Evolutionary conservation across 2,113 vertebrate genomes (phyloP), one percentile per base, ranked within the genome.

Genomic region (Trogon melanurus): DNA sequence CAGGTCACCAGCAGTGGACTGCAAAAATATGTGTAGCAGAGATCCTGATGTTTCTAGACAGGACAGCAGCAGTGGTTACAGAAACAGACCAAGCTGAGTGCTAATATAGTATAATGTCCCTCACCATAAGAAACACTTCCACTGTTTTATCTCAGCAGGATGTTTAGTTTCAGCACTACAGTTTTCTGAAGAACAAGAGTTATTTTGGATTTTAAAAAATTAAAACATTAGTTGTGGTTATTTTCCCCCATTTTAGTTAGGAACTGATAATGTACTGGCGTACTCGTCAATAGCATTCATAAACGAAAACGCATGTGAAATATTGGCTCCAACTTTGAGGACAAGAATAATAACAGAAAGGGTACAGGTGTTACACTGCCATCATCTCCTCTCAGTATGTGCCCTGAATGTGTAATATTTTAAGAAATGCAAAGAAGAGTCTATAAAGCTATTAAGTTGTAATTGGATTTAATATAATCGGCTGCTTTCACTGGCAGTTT

Each of bases 401-500:
- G 50, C 15, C 38, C 80, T 61, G 80, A 84, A 87, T 18, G 41
- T 3, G 9, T 16, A 79, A 29, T 11, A 73, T 51, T 66, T 91
- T 38, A 84, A 95, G 51, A 62, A 94, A 74, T 29, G 41, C 45
- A 80, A 83, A 90, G 48, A 85, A 50, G 34, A 80, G 34, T 64
- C 60, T 19, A 61, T 41, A 81, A 88, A 79, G 72, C 36, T 83
- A 79, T 57, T 78, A 67, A 79, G 32, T 17, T 88, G 72, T 80
- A 96, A 93, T 64, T 93, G 36, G 57, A 88, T 89, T 90, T 74
- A 76, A 62, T 45, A 48, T 25, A 34, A 80, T 88, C 76, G 71
- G 36, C 72, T 74, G 56, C 64, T 74, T 85, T 89, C 69, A 53
- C 71, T 64, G 34, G 67, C 60, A 84, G 45, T 38, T 78, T 66